Evolutionary conservation across 2,113 vertebrate genomes (phyloP).

Genomic region (Noturus placidus): DNA sequence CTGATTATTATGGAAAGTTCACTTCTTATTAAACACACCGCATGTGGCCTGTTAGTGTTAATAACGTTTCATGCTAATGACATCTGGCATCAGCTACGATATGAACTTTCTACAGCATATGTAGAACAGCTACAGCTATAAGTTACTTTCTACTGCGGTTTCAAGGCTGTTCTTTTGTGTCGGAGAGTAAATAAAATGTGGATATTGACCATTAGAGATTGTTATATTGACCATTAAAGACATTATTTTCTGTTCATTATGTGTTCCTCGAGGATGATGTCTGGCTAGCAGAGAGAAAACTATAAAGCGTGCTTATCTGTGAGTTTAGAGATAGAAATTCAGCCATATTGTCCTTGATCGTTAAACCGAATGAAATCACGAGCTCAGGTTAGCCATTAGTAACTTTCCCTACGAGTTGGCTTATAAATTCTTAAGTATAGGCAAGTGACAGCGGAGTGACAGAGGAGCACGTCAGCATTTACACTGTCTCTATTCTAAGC

Average conservation of each 20-base stretch:
- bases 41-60: not conserved
- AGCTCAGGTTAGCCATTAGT: not conserved
- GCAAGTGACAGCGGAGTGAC: not conserved
- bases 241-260: not conserved
- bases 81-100: not conserved
- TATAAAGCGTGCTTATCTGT: not conserved
- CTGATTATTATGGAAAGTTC: not conserved
- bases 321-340: not conserved
- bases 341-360: not conserved
- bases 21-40: not conserved
- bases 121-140: not conserved
- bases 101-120: not conserved
- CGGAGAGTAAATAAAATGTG: not conserved
- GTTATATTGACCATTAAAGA: not conserved
- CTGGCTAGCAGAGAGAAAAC: not conserved
- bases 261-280: not conserved
- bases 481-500: not conserved
- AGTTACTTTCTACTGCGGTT: not conserved
- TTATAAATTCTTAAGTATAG: slow-evolving; percentile 3
- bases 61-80: not conserved
- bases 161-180: not conserved
- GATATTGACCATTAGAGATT: not conserved
- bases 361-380: not conserved
- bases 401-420: not conserved
- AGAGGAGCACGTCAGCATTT: not conserved